These are phyloP conservation scores for Nysson spinosus DNA, from an alignment of 2,888 invertebrate species.

Conservation along the genomic window DNA sequence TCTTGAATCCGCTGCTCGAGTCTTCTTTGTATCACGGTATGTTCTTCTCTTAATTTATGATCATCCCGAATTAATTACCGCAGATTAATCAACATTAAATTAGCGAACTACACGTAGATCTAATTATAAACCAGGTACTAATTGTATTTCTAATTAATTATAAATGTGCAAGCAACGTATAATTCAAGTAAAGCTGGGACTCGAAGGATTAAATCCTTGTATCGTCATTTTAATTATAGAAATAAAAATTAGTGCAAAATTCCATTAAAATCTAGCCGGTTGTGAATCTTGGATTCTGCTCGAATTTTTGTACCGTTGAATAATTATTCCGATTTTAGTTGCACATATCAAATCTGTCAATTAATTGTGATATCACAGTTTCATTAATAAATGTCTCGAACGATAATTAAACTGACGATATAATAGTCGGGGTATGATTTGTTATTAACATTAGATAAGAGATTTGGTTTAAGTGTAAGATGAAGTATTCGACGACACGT, in stretches of 20 bases:
- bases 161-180: neutral
- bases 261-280: too few relatives aligned
- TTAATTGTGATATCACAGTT: too few relatives aligned
- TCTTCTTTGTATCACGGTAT: constrained; percentile 58
- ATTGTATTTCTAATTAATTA: constrained; percentile 1
- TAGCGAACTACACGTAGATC: neutral
- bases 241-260: too few relatives aligned
- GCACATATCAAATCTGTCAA: too few relatives aligned
- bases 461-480: neutral
- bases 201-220: constrained; percentile 7
- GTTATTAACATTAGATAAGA: constrained; percentile 4
- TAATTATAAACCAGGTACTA: constrained; percentile 4
- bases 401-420: constrained; percentile 13
- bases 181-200: neutral
- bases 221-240: constrained; percentile 16
- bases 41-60: constrained; percentile 28
- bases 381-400: constrained; percentile 4
- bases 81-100: constrained; percentile 13
- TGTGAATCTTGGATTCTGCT: too few relatives aligned
- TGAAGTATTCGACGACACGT: constrained; percentile 8
- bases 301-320: too few relatives aligned
- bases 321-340: too few relatives aligned
- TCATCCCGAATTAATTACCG: too few relatives aligned
- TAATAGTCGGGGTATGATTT: constrained; percentile 2
- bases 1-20: constrained; percentile 51